phyloP scores from a whole-genome alignment of 2,113 vertebrate species.

The Nesogale talazaci region DNA sequence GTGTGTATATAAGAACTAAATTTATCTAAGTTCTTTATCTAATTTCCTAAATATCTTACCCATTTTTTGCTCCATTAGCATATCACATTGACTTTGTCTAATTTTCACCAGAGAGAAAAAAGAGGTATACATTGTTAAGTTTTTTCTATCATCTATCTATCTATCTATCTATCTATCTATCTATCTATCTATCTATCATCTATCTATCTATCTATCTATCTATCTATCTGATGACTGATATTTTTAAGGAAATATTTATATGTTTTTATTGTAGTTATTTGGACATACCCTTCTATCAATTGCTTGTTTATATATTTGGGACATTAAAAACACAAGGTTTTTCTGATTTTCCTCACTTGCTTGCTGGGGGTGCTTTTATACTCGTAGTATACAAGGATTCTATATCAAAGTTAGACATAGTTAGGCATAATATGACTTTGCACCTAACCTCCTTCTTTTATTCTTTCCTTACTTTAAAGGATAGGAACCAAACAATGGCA shows the following conservation, averaged over 20 bases:
- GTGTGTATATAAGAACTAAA: neutral
- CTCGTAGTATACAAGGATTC: too few species aligned
- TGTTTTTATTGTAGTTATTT: constrained; percentile 31
- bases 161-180: neutral
- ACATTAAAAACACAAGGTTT: too few species aligned
- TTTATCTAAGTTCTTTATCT: neutral
- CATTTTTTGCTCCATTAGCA: neutral
- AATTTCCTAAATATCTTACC: neutral
- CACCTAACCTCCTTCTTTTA: too few species aligned
- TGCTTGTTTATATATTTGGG: constrained; percentile 7
- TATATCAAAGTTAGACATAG: too few species aligned
- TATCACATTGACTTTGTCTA: neutral
- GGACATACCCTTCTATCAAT: neutral
- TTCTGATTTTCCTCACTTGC: too few species aligned
- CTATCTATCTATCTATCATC: neutral
- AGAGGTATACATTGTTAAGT: neutral
- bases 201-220: neutral
- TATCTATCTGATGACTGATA: neutral
- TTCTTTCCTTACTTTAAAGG: neutral
- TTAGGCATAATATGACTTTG: too few species aligned
- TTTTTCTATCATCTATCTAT: neutral
- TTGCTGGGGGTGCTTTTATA: too few species aligned
- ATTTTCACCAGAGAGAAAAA: neutral
- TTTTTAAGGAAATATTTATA: neutral
- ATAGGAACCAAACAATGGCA: neutral